These are phyloP conservation scores for Pitangus sulphuratus DNA, from an alignment of 2,797 vertebrate species.

Conservation along the genomic window DNA sequence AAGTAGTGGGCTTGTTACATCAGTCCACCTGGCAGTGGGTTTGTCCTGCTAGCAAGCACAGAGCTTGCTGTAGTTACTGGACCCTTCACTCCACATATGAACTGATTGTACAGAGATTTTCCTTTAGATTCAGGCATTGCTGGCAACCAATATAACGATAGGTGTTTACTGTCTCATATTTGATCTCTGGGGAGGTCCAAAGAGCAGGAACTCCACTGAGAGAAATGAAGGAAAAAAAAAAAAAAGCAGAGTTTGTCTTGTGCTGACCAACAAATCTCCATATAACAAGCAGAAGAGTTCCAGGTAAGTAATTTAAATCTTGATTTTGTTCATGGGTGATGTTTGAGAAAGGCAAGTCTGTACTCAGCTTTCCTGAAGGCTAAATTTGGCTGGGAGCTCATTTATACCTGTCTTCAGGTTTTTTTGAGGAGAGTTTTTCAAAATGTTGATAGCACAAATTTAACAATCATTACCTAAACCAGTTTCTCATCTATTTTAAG, in stretches of 20 bases:
- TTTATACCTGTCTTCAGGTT: background rate
- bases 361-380: background rate
- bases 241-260: background rate
- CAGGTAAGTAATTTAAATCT: background rate
- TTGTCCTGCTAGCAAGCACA: rapidly evolving
- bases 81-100: rapidly evolving
- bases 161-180: background rate
- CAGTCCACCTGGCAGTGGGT: background rate
- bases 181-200: background rate
- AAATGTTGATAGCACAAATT: background rate
- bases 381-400: background rate
- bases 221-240: rapidly evolving
- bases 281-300: background rate
- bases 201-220: rapidly evolving
- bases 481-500: background rate
- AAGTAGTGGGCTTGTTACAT: background rate
- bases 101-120: background rate
- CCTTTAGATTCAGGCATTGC: background rate
- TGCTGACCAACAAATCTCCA: background rate
- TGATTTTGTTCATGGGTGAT: background rate
- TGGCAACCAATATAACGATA: background rate
- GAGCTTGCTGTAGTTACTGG: background rate
- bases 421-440: background rate
- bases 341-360: background rate
- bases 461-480: background rate